Evolutionary conservation across 2,797 vertebrate genomes (phyloP).

Genomic region (Poeciliopsis turneri): DNA sequence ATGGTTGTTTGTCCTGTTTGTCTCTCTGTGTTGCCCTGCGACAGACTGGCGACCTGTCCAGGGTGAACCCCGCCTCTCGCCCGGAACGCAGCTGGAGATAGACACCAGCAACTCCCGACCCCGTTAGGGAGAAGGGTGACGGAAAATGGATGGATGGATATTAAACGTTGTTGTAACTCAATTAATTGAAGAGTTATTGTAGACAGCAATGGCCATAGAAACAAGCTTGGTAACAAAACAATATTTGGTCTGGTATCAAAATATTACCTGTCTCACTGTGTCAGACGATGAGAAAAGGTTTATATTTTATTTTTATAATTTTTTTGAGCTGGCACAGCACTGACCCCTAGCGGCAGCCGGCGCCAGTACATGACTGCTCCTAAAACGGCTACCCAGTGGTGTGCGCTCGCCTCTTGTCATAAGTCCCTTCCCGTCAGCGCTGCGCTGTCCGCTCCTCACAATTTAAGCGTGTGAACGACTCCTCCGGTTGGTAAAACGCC

Average conservation of each 20-base stretch:
- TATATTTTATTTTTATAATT: no score
- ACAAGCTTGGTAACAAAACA: not conserved
- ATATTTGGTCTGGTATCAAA: not conserved
- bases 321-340: not conserved
- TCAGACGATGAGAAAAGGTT: no score
- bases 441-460: not conserved
- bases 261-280: no score
- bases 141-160: no score
- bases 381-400: constrained; percentile 31
- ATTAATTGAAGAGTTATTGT: no score
- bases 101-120: no score
- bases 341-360: constrained; percentile 33
- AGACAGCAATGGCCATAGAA: not conserved
- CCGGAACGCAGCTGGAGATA: no score
- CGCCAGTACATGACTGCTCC: constrained; percentile 1
- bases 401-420: constrained; percentile 27
- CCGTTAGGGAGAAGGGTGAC: no score
- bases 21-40: no score
- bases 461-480: constrained; percentile 1
- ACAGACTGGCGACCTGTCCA: no score
- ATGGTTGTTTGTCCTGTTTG: no score
- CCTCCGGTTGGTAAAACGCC: not conserved
- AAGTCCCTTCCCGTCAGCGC: constrained; percentile 27
- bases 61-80: no score
- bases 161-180: not conserved